phyloP scores from a whole-genome alignment of 2,888 invertebrate genomes.

The Ceramica pisi region DNA sequence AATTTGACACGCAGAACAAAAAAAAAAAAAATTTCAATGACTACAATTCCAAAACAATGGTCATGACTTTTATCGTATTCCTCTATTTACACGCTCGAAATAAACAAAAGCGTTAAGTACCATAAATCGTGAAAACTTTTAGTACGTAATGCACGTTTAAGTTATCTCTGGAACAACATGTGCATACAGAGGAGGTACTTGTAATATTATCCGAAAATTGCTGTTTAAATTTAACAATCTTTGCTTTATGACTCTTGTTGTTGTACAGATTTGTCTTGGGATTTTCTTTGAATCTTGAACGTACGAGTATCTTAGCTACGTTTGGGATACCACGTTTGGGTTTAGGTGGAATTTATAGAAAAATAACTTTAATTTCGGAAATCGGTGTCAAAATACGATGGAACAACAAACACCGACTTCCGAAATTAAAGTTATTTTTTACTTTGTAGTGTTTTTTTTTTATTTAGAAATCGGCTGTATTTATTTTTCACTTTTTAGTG shows the following conservation, averaged over 20 bases:
- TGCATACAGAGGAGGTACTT: slow-evolving; percentile 48
- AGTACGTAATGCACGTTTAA: slow-evolving; percentile 35
- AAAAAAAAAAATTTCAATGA: too few species aligned
- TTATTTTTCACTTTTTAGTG: too few species aligned
- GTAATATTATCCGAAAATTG: slow-evolving; percentile 56
- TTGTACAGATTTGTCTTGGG: slow-evolving; percentile 34
- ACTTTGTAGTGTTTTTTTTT: too few species aligned
- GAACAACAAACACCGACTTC: too few species aligned
- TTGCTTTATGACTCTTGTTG: slow-evolving; percentile 59
- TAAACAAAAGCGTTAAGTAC: slow-evolving; percentile 50
- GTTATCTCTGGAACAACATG: slow-evolving; percentile 46
- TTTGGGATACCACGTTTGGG: not conserved
- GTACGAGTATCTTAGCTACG: not conserved
- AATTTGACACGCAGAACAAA: too few species aligned
- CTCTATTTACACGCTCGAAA: slow-evolving; percentile 34
- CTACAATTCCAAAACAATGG: not conserved
- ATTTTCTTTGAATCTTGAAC: slow-evolving; percentile 16
- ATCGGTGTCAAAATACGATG: too few species aligned
- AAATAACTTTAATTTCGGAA: too few species aligned
- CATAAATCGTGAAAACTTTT: slow-evolving; percentile 60
- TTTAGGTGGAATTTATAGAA: too few species aligned
- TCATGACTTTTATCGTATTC: slow-evolving; percentile 5
- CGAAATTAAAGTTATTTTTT: too few species aligned
- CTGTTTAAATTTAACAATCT: slow-evolving; percentile 49
- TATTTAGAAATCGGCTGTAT: too few species aligned